phyloP scores from a whole-genome alignment of 2,113 vertebrate species.

The Austrofundulus limnaeus region DNA sequence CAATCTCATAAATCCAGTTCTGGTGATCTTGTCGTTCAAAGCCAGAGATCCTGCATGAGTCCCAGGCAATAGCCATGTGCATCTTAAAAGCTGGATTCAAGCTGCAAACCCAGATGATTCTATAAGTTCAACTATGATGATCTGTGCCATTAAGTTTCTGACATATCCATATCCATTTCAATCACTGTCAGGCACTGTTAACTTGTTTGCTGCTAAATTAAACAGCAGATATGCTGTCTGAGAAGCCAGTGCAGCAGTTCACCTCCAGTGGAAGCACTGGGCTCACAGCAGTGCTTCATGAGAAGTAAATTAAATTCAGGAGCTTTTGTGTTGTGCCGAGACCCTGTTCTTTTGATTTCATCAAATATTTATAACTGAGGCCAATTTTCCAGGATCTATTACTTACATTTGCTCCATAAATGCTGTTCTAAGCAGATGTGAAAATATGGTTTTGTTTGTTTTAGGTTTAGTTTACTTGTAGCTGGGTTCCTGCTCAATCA shows the following conservation, averaged over 20 bases:
- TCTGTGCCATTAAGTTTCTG: conserved; percentile 58
- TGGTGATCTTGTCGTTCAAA: conserved; percentile 5
- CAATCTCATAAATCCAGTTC: conserved; percentile 19
- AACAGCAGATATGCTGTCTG: conserved; percentile 46
- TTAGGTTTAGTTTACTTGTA: conserved; percentile 36
- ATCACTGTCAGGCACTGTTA: conserved; percentile 69
- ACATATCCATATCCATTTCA: conserved; percentile 55
- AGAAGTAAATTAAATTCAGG: conserved; percentile 48
- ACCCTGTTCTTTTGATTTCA: conserved; percentile 47
- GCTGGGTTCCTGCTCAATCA: conserved; percentile 34
- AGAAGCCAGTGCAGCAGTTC: conserved; percentile 41
- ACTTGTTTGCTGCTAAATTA: conserved; percentile 68
- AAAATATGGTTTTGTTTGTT: conserved; percentile 46
- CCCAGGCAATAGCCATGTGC: conserved; percentile 1
- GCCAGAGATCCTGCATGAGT: not conserved
- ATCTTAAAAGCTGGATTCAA: conserved; percentile 26
- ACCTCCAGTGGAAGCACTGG: conserved; percentile 42
- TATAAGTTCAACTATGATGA: conserved; percentile 54
- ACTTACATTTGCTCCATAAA: conserved; percentile 22
- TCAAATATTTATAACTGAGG: conserved; percentile 59
- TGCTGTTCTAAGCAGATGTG: conserved; percentile 25
- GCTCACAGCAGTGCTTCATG: conserved; percentile 32
- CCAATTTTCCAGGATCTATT: conserved; percentile 45
- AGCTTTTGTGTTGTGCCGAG: conserved; percentile 23
- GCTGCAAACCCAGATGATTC: conserved; percentile 38